These are phyloP conservation scores for Anguilla pacifica DNA, from an alignment of 2,797 vertebrate species.

Conservation along the genomic window DNA sequence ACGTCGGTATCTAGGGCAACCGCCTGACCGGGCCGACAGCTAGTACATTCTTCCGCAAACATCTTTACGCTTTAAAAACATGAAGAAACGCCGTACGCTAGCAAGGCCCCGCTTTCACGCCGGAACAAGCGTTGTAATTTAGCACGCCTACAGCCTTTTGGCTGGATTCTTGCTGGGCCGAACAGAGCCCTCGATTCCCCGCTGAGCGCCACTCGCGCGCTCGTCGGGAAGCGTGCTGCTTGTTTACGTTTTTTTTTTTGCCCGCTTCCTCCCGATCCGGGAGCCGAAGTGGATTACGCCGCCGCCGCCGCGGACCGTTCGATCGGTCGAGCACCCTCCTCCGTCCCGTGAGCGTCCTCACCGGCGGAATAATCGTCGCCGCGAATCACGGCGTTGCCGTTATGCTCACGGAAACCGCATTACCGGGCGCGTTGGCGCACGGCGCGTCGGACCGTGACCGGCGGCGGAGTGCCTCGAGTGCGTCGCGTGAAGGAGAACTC, in stretches of 20 bases:
- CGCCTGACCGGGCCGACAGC: conserved; percentile 50
- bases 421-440: neutral
- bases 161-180: conserved; percentile 38
- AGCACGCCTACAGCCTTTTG: conserved; percentile 55
- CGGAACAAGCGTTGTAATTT: conserved; percentile 55
- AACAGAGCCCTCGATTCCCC: conserved; percentile 45
- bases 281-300: neutral
- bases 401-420: neutral
- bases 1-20: conserved; percentile 68
- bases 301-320: neutral
- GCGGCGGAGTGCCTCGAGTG: neutral
- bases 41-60: conserved; percentile 50
- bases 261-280: neutral
- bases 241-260: conserved; percentile 11
- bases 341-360: neutral
- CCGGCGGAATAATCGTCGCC: neutral
- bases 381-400: neutral
- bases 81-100: neutral
- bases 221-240: neutral
- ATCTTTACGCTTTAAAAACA: conserved; percentile 49
- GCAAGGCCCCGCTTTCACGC: neutral
- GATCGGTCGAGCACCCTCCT: conserved; percentile 9
- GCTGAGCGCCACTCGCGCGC: neutral
- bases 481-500: neutral
- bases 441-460: neutral